Base-by-base conservation (phyloP, 2,888 invertebrate species). In the Nomada ruficornis region DNA sequence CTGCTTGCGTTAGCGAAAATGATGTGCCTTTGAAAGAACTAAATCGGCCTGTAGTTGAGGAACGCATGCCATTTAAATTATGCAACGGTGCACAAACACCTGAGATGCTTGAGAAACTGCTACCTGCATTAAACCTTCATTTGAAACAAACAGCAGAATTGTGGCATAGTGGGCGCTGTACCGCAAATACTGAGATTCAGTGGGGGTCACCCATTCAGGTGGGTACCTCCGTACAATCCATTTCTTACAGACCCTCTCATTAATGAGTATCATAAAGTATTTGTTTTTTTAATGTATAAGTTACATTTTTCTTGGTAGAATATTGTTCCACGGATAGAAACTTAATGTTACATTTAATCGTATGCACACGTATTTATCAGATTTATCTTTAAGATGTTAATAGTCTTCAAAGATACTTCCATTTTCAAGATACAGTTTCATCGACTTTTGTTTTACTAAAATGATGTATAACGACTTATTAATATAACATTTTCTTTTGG, bases 151-250 rank as follows among this genome's bases (percentile, higher is more conserved):
- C 88, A 42, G 88, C 90, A 60, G 86, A 90, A 13, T 75, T 88
- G 64, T 88, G 88, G 87, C 80, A 87, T 69, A 84, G 64, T 76
- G 85, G 81, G 73, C 87, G 84, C 26, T 77, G 77, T 64, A 74
- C 77, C 47, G 72, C 60, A 55, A 75, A 88, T 74, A 68, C 80
- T 62, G 82, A 83, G 68, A 86, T 88, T 83, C 86, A 89, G 82
- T 93, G 91, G 93, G 93, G 92, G 86, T 80, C 90, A 89, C 91
- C 92, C 90, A 92, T 93, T 83, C 90, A 93, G 93, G 93, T 93
- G 90, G 91, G 93, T 93, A 92, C 89, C 90, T 90, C 92, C 89
- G 85, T 89, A 85, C 88, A 88, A 83, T 88, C 84, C 80, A 82
- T 84, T 86, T 80, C 86, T 62, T 86, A 87, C 80, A 87, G 82